These are phyloP conservation scores for Drosophila trichaetosa DNA, from an alignment of 2,888 invertebrate genomes.

Conservation along the genomic window DNA sequence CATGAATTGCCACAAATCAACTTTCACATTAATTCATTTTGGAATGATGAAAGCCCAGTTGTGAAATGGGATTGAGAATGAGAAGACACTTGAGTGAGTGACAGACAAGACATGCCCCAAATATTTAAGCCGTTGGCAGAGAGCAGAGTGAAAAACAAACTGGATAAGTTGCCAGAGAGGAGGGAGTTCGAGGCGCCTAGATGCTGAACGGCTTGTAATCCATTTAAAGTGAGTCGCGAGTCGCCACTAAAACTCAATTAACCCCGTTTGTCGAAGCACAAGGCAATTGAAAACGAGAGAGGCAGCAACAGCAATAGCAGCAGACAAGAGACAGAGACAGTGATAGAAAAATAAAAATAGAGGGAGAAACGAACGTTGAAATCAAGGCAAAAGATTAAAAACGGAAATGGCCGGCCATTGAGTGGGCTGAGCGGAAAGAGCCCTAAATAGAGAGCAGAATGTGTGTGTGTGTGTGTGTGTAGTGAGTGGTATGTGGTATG, in stretches of 20 bases:
- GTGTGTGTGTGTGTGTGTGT: background rate
- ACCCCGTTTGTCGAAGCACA: conserved; percentile 71
- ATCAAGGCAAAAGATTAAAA: conserved; percentile 77
- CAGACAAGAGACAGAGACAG: conserved; percentile 1
- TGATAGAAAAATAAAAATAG: conserved; percentile 21
- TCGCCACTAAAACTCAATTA: conserved; percentile 82
- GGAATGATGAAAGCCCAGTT: conserved; percentile 39
- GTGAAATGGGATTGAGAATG: background rate
- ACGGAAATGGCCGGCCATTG: conserved; percentile 66
- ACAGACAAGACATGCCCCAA: conserved; percentile 65
- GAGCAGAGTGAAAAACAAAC: conserved; percentile 62
- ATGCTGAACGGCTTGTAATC: conserved; percentile 66
- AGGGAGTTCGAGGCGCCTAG: background rate
- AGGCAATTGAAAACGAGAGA: conserved; percentile 63
- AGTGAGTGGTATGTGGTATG: conserved; percentile 1
- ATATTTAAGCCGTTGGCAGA: conserved; percentile 60
- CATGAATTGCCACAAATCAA: conserved; percentile 78
- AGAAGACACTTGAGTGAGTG: conserved; percentile 49
- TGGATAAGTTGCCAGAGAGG: conserved; percentile 37
- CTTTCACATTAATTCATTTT: conserved; percentile 74
- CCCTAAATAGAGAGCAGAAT: background rate
- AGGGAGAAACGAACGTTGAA: conserved; percentile 45
- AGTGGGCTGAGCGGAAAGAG: conserved; percentile 4
- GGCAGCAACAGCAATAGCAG: conserved; percentile 16
- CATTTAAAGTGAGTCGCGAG: conserved; percentile 76